Evolutionary conservation across 2,888 invertebrate genomes (phyloP).

Genomic region (Tetranychus piercei): DNA sequence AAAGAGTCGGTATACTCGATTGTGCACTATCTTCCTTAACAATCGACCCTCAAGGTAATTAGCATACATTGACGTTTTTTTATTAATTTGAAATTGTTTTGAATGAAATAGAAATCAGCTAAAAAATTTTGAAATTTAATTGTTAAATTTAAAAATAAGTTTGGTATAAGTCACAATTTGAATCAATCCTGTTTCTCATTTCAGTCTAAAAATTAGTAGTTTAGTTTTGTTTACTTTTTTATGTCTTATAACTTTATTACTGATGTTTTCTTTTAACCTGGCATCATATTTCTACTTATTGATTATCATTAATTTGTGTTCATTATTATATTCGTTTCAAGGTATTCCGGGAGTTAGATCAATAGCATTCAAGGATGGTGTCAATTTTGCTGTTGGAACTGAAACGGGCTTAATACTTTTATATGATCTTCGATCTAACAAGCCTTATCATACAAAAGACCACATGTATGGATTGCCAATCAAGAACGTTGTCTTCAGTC

Average conservation of each 20-base stretch:
- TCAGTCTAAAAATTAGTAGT: neutral
- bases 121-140: conserved; percentile 4
- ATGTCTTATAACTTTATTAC: conserved; percentile 11
- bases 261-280: neutral
- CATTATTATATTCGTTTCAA: conserved; percentile 28
- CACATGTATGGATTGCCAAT: conserved; percentile 86
- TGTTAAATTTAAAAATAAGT: no score
- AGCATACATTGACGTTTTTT: no score
- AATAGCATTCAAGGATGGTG: conserved; percentile 38
- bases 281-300: conserved; percentile 25
- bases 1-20: conserved; percentile 59
- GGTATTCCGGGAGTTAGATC: conserved; percentile 56
- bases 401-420: conserved; percentile 70
- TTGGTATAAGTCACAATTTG: no score
- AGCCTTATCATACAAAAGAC: conserved; percentile 74
- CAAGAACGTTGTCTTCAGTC: conserved; percentile 64
- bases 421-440: conserved; percentile 80
- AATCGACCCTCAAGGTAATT: conserved; percentile 34
- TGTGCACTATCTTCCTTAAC: conserved; percentile 49
- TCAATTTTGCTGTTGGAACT: conserved; percentile 63
- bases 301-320: conserved; percentile 37
- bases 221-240: no score
- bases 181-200: no score
- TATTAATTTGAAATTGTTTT: no score
- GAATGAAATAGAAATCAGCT: neutral